These are phyloP conservation scores for Dendroctonus ponderosae DNA, from an alignment of 1,140 invertebrate genomes.

Conservation along the genomic window DNA sequence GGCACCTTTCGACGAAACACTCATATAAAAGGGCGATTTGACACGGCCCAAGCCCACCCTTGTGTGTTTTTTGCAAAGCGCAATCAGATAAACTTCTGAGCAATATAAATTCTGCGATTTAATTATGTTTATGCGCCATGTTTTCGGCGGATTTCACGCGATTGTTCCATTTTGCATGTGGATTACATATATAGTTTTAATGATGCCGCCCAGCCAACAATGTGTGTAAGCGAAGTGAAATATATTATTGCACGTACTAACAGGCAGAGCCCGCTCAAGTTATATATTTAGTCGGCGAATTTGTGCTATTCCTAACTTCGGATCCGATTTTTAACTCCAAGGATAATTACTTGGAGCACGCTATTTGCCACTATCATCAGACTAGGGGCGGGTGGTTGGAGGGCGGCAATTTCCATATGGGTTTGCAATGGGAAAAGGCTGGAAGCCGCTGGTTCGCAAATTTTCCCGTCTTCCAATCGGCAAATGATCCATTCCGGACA, in stretches of 20 bases:
- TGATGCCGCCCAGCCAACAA: conserved; percentile 23
- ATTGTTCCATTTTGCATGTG: conserved; percentile 35
- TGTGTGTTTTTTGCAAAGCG: background rate
- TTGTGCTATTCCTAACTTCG: conserved; percentile 16
- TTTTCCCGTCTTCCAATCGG: too few relatives aligned
- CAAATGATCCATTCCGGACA: too few relatives aligned
- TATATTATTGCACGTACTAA: conserved; percentile 8
- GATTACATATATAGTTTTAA: conserved; percentile 31
- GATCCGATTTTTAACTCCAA: conserved; percentile 28
- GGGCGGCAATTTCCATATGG: too few relatives aligned
- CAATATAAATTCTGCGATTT: conserved; percentile 33
- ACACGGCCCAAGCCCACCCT: too few relatives aligned
- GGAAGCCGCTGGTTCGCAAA: too few relatives aligned
- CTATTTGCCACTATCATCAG: conserved; percentile 7
- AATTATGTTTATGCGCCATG: conserved; percentile 32
- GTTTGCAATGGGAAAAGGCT: too few relatives aligned
- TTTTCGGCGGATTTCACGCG: conserved; percentile 34
- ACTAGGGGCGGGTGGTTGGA: too few relatives aligned
- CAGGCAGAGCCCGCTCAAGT: conserved; percentile 20
- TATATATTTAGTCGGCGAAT: conserved; percentile 25
- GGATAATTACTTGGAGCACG: conserved; percentile 22
- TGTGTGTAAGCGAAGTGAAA: conserved; percentile 23
- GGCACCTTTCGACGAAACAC: too few relatives aligned
- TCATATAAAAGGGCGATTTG: too few relatives aligned
- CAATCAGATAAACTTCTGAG: conserved; percentile 31